Conservation (phyloP, 2,888 invertebrate species). For the Cephus runcator region DNA sequence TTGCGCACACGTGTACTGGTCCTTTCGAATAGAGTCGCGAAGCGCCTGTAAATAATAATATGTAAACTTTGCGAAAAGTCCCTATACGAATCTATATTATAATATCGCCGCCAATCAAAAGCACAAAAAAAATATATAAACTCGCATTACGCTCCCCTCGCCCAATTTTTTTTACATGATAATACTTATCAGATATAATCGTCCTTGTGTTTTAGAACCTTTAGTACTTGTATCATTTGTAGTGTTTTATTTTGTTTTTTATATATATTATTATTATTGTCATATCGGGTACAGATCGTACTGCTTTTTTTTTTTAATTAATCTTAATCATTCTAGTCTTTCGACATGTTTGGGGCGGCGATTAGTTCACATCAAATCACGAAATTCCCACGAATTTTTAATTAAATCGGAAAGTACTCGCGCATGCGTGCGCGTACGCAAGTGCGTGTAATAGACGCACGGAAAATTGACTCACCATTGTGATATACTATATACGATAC, state of each 20-base stretch:
- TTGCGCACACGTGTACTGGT: background rate
- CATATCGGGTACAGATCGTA: constrained; percentile 8
- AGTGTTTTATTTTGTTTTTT: constrained; percentile 7
- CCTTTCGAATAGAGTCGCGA: background rate
- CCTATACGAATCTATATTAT: background rate
- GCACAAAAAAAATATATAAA: background rate
- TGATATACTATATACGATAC: background rate
- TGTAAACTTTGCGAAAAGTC: background rate
- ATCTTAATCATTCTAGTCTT: constrained; percentile 63
- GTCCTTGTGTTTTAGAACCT: background rate
- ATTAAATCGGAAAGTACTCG: background rate
- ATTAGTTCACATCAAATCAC: constrained; percentile 34
- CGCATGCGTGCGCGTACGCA: background rate
- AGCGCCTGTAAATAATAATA: constrained; percentile 1
- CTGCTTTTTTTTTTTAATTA: constrained; percentile 39
- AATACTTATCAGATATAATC: background rate
- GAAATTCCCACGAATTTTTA: background rate
- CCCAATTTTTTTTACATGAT: background rate
- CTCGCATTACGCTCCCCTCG: background rate
- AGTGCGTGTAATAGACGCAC: background rate
- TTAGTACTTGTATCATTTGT: background rate
- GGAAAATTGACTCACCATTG: background rate
- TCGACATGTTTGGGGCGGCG: constrained; percentile 54
- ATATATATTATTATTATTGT: constrained; percentile 27
- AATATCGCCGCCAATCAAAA: constrained; percentile 7